These are phyloP conservation scores for Leucosticte australis DNA, from an alignment of 2,113 vertebrate species.

Conservation along the genomic window DNA sequence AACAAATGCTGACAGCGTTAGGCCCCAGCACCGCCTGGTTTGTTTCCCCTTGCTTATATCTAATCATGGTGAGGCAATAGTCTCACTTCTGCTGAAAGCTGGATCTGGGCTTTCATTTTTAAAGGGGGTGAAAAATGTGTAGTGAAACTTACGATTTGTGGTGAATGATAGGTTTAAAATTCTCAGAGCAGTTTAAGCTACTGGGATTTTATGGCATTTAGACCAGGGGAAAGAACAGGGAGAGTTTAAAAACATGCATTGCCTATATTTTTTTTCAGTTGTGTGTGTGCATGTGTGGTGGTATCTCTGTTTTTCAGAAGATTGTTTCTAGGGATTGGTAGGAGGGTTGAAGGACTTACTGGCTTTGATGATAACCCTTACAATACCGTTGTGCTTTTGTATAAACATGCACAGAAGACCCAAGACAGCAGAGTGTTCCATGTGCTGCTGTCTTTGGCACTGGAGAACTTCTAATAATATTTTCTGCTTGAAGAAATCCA, in stretches of 20 bases:
- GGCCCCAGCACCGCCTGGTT: neutral
- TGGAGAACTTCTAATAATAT: neutral
- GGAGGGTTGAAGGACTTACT: slow-evolving; percentile 14
- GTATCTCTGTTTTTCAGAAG: slow-evolving; percentile 6
- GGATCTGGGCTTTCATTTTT: neutral
- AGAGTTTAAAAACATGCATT: neutral
- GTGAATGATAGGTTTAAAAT: neutral
- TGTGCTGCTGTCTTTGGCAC: neutral
- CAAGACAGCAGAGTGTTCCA: neutral
- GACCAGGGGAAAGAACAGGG: neutral
- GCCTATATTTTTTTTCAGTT: neutral
- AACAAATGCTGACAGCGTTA: neutral
- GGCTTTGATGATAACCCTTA: slow-evolving; percentile 12
- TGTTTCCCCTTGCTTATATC: neutral
- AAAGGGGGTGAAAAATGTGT: neutral
- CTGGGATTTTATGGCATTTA: neutral
- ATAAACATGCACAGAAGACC: neutral
- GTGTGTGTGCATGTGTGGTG: neutral
- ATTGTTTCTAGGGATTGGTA: neutral
- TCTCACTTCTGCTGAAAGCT: slow-evolving; percentile 26
- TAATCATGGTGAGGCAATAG: neutral
- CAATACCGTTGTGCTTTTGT: neutral
- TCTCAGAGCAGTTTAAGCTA: neutral
- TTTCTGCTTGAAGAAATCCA: slow-evolving; percentile 9
- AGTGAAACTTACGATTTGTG: neutral